These are phyloP conservation scores for Zaprionus gabonicus DNA, from an alignment of 1,140 invertebrate genomes.

Conservation along the genomic window DNA sequence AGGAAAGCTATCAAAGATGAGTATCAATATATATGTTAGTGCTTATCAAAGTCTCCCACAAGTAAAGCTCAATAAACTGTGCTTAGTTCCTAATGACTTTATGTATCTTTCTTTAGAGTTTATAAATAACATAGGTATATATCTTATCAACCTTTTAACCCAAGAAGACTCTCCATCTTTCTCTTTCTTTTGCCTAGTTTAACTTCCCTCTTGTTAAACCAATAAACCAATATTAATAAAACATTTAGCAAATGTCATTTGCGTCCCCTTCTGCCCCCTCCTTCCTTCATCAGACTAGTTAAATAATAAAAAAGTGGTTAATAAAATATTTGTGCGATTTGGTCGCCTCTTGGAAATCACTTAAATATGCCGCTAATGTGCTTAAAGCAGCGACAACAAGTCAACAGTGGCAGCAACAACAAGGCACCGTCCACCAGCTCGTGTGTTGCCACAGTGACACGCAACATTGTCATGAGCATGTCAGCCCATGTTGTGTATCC, in stretches of 20 bases:
- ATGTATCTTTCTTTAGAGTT: too few relatives aligned
- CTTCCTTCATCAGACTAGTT: not conserved
- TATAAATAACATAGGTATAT: too few relatives aligned
- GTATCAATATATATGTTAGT: too few relatives aligned
- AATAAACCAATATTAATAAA: conserved; percentile 12
- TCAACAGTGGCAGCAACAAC: conserved; percentile 22
- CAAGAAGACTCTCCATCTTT: too few relatives aligned
- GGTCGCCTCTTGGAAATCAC: conserved; percentile 57
- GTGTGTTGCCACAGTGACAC: conserved; percentile 40
- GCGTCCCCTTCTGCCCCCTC: not conserved
- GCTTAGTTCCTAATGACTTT: too few relatives aligned
- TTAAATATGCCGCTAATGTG: conserved; percentile 73
- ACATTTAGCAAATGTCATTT: conserved; percentile 35
- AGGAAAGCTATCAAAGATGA: too few relatives aligned
- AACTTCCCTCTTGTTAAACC: not conserved
- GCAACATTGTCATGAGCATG: conserved; percentile 63
- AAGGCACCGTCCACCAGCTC: not conserved
- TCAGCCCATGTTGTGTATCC: too few relatives aligned
- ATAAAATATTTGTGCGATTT: conserved; percentile 6
- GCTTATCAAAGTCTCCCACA: too few relatives aligned
- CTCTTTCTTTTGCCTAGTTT: not conserved
- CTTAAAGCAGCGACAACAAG: conserved; percentile 40
- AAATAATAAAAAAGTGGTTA: conserved; percentile 8
- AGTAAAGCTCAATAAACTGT: too few relatives aligned
- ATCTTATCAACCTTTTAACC: too few relatives aligned